Conservation (phyloP, 2,888 invertebrate species). For the Diadegma fenestrale region DNA sequence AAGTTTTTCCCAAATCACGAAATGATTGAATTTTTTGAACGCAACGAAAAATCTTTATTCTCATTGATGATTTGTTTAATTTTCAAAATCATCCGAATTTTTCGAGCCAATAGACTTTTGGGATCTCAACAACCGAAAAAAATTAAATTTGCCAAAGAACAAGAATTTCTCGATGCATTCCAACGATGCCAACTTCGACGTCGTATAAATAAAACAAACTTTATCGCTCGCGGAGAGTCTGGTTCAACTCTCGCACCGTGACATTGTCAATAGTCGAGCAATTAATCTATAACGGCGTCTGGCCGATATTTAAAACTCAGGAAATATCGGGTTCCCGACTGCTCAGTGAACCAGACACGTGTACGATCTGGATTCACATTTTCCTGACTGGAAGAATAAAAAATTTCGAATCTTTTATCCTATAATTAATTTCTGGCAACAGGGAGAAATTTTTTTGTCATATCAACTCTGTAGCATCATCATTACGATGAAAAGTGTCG, state of each 20-base stretch:
- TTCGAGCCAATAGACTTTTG: no score
- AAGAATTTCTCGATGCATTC: no score
- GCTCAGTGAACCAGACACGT: neutral
- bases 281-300: conserved; percentile 9
- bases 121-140: no score
- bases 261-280: conserved; percentile 25
- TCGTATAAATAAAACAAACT: no score
- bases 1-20: no score
- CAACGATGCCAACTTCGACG: neutral
- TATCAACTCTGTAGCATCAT: neutral
- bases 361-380: neutral
- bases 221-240: neutral
- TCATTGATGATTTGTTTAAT: no score
- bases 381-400: neutral
- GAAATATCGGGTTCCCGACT: conserved; percentile 6
- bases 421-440: neutral
- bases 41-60: no score
- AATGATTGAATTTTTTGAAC: no score
- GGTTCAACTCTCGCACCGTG: neutral
- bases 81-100: no score
- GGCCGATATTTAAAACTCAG: neutral
- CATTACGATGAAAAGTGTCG: neutral
- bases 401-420: neutral
- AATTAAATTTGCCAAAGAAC: no score
- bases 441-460: neutral